Evolutionary conservation across 2,113 vertebrate genomes (phyloP), one percentile per base, ranked within the genome.

Genomic region (Misgurnus anguillicaudatus): DNA sequence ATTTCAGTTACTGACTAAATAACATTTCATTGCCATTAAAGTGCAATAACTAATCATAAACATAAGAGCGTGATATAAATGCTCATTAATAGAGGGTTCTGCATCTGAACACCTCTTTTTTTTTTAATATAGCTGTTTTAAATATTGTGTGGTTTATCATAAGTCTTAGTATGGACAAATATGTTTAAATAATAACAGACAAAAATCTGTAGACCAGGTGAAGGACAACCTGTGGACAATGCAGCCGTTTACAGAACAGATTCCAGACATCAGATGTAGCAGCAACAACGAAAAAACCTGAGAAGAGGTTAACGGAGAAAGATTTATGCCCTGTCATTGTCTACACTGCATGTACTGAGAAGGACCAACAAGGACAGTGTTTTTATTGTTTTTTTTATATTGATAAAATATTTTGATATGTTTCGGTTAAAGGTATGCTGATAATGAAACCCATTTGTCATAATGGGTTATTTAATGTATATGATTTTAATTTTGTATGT

Each of bases 171-270:
- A 31, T 31, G 24, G 24, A 31, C 24, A 31, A 31, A 31, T 31
- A 31, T 31, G 24, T 31, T 31, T 31, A 31, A 70, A 45, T 79
- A 24, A 31, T 51, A 69, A 64, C 51, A 62, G 24, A 81, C 73
- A 58, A 19, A 51, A 87, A 2, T 21, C 86, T 0, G 71, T 89
- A 62, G 79, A 21, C 87, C 88, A 0, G 48, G 88, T n/a, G 87
- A 89, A 2, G 68, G 89, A 91, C 0, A 92, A 93, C 85, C 94
- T 92, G 5, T 95, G 94, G 95, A 90, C 92, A 86, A 79, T 90
- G 0, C 93, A 91, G 80, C 83, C 94, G 0, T 94, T 94, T 80
- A 82, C 92, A 63, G 93, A 94, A 36, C 93, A 93, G 86, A 92
- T 92, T 82, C 87, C 94, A 60, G 86, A 89, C 66, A 85, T 86